A percentile compares a stretch with the other conserved stretches of the same genome.
These are phyloP conservation scores for Halichoerus grypus DNA, from an alignment of 2,113 vertebrate genomes.

Conservation along the genomic window DNA sequence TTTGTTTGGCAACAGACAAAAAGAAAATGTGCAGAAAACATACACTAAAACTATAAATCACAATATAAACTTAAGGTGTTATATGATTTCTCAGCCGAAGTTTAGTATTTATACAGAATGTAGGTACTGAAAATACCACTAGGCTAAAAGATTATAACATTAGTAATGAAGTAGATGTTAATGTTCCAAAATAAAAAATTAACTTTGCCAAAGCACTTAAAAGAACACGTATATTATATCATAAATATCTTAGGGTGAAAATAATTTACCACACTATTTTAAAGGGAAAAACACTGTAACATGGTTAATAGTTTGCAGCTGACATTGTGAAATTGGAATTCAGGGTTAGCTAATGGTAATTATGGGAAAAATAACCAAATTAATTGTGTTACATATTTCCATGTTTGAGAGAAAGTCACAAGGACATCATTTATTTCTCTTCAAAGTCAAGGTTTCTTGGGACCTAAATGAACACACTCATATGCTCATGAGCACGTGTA, in stretches of 20 bases:
- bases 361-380: conserved; percentile 52
- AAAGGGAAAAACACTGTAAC: neutral
- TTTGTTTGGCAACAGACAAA: neutral
- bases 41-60: neutral
- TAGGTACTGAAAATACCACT: neutral
- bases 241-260: conserved; percentile 64
- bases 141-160: neutral
- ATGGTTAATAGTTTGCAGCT: conserved; percentile 64
- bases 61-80: neutral
- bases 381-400: conserved; percentile 47
- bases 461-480: neutral
- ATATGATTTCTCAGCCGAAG: conserved; percentile 10
- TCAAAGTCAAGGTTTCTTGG: neutral
- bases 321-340: conserved; percentile 61
- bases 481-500: neutral
- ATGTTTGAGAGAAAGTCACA: conserved; percentile 35
- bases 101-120: neutral
- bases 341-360: conserved; percentile 56
- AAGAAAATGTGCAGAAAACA: neutral
- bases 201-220: conserved; percentile 49
- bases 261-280: conserved; percentile 52
- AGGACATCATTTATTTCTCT: conserved; percentile 15
- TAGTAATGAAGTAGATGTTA: conserved; percentile 1
- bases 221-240: conserved; percentile 46
- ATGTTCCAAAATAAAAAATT: conserved; percentile 63